phyloP scores from a whole-genome alignment of 2,888 invertebrate genomes.

The Tetanocera ferruginea region DNA sequence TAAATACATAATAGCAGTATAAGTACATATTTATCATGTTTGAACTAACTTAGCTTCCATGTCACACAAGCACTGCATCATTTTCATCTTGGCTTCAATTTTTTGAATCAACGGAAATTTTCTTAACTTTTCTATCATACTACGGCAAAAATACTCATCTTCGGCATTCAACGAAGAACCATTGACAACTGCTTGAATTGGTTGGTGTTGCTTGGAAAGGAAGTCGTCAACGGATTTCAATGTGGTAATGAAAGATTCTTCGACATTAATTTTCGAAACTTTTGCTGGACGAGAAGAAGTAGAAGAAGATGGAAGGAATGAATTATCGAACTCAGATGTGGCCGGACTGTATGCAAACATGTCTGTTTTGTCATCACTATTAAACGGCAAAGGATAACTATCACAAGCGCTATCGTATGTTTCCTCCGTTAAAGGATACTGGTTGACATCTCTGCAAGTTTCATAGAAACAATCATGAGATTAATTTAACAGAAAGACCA shows the following conservation, averaged over 20 bases:
- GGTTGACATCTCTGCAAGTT: not conserved
- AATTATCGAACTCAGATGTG: not conserved
- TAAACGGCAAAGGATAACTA: not conserved
- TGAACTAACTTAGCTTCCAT: not conserved
- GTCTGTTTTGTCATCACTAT: not conserved
- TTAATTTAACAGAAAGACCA: not conserved
- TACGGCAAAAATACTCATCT: slow-evolving; percentile 1
- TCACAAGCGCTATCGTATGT: not conserved
- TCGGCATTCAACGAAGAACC: not conserved
- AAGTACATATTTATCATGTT: not conserved
- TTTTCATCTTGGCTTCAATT: slow-evolving; percentile 5
- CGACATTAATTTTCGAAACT: not conserved
- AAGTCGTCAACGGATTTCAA: not conserved
- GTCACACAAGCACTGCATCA: slow-evolving; percentile 4
- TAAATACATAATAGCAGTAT: not conserved
- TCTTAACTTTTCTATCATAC: slow-evolving; percentile 3
- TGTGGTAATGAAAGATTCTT: not conserved
- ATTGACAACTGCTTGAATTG: not conserved
- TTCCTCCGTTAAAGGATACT: not conserved
- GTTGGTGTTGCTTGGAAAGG: not conserved
- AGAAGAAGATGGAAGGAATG: not conserved
- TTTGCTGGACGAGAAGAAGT: not conserved
- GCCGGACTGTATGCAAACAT: not conserved
- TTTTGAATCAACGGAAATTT: not conserved
- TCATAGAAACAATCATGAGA: not conserved